A percentile compares a stretch with the other conserved stretches of the same genome.
phyloP scores from a whole-genome alignment of 2,113 vertebrate species.

The Strigops habroptila region DNA sequence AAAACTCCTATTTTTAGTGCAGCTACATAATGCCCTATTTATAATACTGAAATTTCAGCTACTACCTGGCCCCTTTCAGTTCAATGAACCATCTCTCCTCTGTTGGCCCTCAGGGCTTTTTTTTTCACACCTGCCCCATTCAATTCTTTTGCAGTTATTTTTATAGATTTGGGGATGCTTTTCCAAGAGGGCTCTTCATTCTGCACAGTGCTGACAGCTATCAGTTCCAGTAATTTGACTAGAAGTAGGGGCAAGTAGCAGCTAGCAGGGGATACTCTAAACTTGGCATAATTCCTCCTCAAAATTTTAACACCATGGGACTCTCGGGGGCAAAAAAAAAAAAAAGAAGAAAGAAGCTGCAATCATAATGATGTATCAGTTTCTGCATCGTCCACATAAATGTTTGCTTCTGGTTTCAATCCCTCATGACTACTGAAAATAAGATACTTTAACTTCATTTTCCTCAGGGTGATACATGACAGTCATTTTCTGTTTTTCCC shows the following conservation, averaged over 20 bases:
- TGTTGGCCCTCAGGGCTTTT: not conserved
- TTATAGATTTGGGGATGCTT: not conserved
- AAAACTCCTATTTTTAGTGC: slow-evolving; percentile 67
- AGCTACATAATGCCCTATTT: slow-evolving; percentile 60
- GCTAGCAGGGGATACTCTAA: not conserved
- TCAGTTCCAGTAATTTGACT: not conserved
- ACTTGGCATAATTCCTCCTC: not conserved
- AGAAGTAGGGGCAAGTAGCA: not conserved
- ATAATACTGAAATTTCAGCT: slow-evolving; percentile 57
- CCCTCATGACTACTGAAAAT: not conserved
- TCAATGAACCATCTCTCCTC: not conserved
- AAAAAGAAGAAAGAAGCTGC: not conserved
- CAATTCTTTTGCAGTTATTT: not conserved
- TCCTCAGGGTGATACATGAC: not conserved
- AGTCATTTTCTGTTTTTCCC: not conserved
- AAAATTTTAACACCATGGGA: not conserved
- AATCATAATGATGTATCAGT: not conserved
- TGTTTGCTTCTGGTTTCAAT: slow-evolving; percentile 18
- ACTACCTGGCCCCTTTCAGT: slow-evolving; percentile 24
- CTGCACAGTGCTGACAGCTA: not conserved
- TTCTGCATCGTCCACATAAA: not conserved
- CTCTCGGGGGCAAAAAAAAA: not conserved
- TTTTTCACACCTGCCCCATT: not conserved
- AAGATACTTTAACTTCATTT: not conserved
- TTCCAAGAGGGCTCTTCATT: not conserved